Base-by-base conservation (phyloP, 2,113 vertebrate genomes). In the Oreochromis spilurus region DNA sequence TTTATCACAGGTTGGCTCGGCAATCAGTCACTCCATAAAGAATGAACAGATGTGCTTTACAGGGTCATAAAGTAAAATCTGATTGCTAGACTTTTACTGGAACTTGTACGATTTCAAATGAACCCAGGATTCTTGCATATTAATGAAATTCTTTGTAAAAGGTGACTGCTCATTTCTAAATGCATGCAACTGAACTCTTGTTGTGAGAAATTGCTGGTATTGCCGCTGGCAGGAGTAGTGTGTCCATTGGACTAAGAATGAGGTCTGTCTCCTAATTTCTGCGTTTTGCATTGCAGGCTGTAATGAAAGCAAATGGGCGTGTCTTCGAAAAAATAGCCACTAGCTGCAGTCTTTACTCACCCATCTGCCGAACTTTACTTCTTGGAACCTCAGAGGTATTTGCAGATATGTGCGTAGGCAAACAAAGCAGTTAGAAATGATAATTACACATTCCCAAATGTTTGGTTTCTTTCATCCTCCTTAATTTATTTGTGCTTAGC, bases 381-480 rank as follows among this genome's bases (percentile, higher is more conserved):
- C 52, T 57, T 57, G 40, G 52, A 72, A 91, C 88, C 90, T 87
- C 54, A 9, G 90, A 70, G 58, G 78, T 89, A 81, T 93, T 86
- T 88, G 60, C 58, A 78, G 57, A 82, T 57, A 36, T 75, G 83
- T 84, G 84, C 34, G 55, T 82, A 67, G 54, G 87, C 60, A 92
- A 92, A 90, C 90, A 86, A 85, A 91, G 83, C 83, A 75, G 80
- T 88, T 85, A 45, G 60, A 88, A 65, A 91, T 86, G 45, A 90
- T 88, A 91, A 93, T 90, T 84, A 45, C 57, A 81, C 43, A 88
- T 65, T 91, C 91, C 87, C 91, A 90, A 89, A 91, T 92, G 93
- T 91, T 94, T 85, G 87, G 86, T 92, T 91, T 75, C 82, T 89
- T 89, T 89, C 65, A 89, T 91, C 79, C 88, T 55, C 13, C 9